These are phyloP conservation scores for Calonectris borealis DNA, from an alignment of 2,113 vertebrate species.

Conservation along the genomic window DNA sequence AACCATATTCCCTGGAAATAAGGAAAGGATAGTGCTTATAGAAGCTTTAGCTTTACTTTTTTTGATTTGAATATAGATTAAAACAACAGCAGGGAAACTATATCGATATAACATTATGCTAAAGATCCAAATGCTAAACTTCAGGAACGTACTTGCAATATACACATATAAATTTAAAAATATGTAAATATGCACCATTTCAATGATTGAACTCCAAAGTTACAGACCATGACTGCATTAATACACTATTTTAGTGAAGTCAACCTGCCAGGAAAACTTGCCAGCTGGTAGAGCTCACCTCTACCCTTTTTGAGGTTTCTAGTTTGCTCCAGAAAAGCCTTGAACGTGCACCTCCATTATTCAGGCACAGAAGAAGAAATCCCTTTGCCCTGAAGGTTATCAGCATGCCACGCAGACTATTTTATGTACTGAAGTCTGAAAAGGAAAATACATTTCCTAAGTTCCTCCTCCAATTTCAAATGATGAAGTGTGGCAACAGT, in stretches of 20 bases:
- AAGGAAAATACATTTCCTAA: slow-evolving; percentile 13
- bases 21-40: background rate
- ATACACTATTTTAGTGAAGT: background rate
- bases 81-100: background rate
- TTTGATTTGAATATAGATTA: background rate
- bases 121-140: background rate
- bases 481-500: background rate
- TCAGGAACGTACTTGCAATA: background rate
- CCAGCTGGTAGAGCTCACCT: background rate
- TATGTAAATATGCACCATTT: background rate
- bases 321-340: background rate
- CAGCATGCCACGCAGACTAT: background rate
- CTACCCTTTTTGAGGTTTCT: background rate
- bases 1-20: background rate
- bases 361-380: background rate
- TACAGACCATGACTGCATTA: background rate
- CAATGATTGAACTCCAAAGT: background rate
- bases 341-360: background rate
- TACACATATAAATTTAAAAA: background rate
- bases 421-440: background rate
- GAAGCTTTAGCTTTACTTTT: background rate
- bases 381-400: background rate
- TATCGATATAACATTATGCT: background rate
- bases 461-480: background rate
- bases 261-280: background rate